These are phyloP conservation scores for Coleophora deauratella DNA, from an alignment of 2,888 invertebrate species.

Conservation along the genomic window DNA sequence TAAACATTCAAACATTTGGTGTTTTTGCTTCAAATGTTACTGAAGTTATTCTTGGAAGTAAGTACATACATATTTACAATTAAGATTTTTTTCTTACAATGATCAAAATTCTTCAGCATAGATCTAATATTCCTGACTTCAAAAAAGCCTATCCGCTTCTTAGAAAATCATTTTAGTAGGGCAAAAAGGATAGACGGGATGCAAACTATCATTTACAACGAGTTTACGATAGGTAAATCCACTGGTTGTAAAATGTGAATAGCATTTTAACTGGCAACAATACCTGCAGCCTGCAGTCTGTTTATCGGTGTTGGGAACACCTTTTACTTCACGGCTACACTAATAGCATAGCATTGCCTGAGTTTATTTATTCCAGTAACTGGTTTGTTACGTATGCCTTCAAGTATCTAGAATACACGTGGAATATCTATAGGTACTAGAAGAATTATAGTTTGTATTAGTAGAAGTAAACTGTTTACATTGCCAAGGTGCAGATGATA, in stretches of 20 bases:
- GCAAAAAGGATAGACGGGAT: too few species aligned
- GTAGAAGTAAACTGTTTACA: slow-evolving; percentile 23
- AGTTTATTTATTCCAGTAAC: slow-evolving; percentile 36
- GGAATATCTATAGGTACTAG: too few species aligned
- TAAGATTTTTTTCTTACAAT: neutral
- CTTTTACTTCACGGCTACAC: slow-evolving; percentile 21
- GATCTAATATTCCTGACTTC: too few species aligned
- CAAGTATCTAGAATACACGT: slow-evolving; percentile 20
- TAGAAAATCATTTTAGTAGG: too few species aligned
- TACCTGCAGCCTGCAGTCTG: neutral
- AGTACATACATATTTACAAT: slow-evolving; percentile 28
- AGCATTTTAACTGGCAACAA: slow-evolving; percentile 1
- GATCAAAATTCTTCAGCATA: too few species aligned
- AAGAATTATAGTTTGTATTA: too few species aligned
- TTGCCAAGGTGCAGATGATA: too few species aligned
- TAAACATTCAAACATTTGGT: slow-evolving; percentile 55
- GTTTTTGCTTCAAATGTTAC: slow-evolving; percentile 50
- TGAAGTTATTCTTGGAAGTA: slow-evolving; percentile 44
- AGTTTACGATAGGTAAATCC: too few species aligned
- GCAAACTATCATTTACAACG: too few species aligned
- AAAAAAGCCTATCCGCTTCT: too few species aligned
- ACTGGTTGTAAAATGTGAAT: too few species aligned
- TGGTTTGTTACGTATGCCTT: slow-evolving; percentile 36
- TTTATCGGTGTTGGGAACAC: slow-evolving; percentile 24
- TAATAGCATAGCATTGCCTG: slow-evolving; percentile 24